Base-by-base conservation (phyloP, 2,888 invertebrate species). In the Netelia virgata region DNA sequence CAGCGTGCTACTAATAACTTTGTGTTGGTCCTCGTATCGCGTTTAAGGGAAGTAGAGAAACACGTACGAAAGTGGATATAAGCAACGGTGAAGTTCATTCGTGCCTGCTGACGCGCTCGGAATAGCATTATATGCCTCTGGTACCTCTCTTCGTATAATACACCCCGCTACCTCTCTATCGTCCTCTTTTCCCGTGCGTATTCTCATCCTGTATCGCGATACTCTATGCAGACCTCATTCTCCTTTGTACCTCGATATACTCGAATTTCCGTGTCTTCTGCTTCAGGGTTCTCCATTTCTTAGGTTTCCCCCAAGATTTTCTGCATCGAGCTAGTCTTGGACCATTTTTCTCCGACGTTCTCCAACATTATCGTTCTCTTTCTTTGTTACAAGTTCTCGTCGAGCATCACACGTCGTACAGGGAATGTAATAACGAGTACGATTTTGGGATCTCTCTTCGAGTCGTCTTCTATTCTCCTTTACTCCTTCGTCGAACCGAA, bases 61-160 rank as follows among this genome's bases (percentile, higher is more conserved):
- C 93, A 93, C 93, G 93, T 93, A 93, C 92, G 90, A 93, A 93
- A 92, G 91, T 92, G 91, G 92, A 92, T 88, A 92, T 88, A 92
- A 92, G 91, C 92, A 92, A 91, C 90, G 87, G 87, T 86, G 89
- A 93, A 93, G 91, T 93, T 93, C 91, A 91, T 91, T 92, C 91
- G 90, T 90, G 79, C 82, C 88, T 86, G 89, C 89, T 91, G 91
- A 93, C 92, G 92, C 92, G 90, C 85, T 85, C 88, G 89, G 93
- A 93, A 93, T 93, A 91, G 92, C 89, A 93, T 93, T 92, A 91
- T 86, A 83, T 78, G 82, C 83, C 68, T 77, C 63, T 43, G 80
- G 53, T 83, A 64, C 69, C 36, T 59, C 36, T 59, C 80, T 72
- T 84, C 83, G 64, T 36, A 74, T 69, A 84, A 68, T 36, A 70